Percentiles rank a stretch among this genome's conserved stretches.
phyloP scores from a whole-genome alignment of 2,797 vertebrate species.

The Hyperoplus immaculatus region DNA sequence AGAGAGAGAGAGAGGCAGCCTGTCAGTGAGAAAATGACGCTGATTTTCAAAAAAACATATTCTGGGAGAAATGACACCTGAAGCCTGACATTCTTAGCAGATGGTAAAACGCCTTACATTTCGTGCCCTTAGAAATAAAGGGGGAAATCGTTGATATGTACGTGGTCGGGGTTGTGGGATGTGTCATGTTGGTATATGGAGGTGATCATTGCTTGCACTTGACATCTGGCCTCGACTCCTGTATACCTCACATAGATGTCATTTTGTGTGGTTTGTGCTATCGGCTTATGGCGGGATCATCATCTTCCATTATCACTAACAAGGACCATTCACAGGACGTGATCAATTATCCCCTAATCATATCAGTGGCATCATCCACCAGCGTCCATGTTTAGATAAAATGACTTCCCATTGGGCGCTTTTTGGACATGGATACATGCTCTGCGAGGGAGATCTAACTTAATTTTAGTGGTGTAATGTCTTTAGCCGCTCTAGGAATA shows the following conservation, averaged over 20 bases:
- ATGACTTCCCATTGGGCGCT: slow-evolving; percentile 69
- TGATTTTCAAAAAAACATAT: slow-evolving; percentile 38
- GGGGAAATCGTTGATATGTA: too few species aligned
- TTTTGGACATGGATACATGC: slow-evolving; percentile 76
- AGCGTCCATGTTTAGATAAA: slow-evolving; percentile 69
- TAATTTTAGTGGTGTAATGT: slow-evolving; percentile 77
- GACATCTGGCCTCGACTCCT: slow-evolving; percentile 40
- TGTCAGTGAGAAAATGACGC: slow-evolving; percentile 45
- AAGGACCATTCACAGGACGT: slow-evolving; percentile 74
- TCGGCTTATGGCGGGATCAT: slow-evolving; percentile 64
- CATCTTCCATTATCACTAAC: slow-evolving; percentile 70
- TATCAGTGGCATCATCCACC: slow-evolving; percentile 76
- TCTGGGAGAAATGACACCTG: background rate
- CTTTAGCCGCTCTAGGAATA: slow-evolving; percentile 82
- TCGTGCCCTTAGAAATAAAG: too few species aligned
- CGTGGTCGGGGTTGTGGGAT: background rate
- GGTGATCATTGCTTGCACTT: slow-evolving; percentile 4
- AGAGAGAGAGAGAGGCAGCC: slow-evolving; percentile 64
- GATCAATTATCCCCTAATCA: slow-evolving; percentile 78
- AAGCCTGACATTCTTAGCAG: slow-evolving; percentile 1
- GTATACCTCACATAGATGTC: slow-evolving; percentile 8
- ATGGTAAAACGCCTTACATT: background rate
- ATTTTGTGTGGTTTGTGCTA: slow-evolving; percentile 40
- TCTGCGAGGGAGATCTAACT: slow-evolving; percentile 74
- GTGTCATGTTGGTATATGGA: background rate